A percentile compares a stretch with the other conserved stretches of the same genome.
phyloP scores from a whole-genome alignment of 2,797 vertebrate species.

The Pantherophis vulpinus region DNA sequence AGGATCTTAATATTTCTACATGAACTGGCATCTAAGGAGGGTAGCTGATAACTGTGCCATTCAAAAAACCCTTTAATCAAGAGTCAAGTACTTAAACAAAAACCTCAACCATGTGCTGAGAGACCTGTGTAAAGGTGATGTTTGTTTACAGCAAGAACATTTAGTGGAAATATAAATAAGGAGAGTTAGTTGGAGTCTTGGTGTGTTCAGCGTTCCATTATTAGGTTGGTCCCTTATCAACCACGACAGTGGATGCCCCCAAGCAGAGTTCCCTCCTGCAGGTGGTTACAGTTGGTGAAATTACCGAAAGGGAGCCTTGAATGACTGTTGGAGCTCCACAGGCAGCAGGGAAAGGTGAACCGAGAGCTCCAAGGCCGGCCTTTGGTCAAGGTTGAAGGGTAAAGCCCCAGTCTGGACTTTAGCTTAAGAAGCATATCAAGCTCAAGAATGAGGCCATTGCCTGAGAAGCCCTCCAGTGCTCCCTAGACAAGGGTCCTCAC shows the following conservation, averaged over 20 bases:
- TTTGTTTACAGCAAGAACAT: slow-evolving; percentile 46
- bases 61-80: slow-evolving; percentile 44
- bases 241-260: neutral
- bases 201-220: slow-evolving; percentile 4
- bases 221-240: slow-evolving; percentile 30
- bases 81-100: neutral
- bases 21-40: neutral
- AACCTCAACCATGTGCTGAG: neutral
- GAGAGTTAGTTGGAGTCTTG: slow-evolving; percentile 33
- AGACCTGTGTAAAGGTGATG: slow-evolving; percentile 23
- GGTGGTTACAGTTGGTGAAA: no score
- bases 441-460: no score
- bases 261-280: neutral
- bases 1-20: slow-evolving; percentile 3
- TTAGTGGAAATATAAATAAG: slow-evolving; percentile 67
- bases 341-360: neutral
- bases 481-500: neutral
- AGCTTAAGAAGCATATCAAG: neutral
- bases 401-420: neutral
- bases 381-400: neutral
- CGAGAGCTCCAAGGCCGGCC: neutral
- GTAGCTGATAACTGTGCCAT: neutral
- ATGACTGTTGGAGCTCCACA: neutral
- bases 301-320: neutral
- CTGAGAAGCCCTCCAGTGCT: no score